A percentile compares a stretch with the other conserved stretches of the same genome.
Evolutionary conservation across 1,140 invertebrate species (phyloP).

Genomic region (Cardiocondyla obscurior): DNA sequence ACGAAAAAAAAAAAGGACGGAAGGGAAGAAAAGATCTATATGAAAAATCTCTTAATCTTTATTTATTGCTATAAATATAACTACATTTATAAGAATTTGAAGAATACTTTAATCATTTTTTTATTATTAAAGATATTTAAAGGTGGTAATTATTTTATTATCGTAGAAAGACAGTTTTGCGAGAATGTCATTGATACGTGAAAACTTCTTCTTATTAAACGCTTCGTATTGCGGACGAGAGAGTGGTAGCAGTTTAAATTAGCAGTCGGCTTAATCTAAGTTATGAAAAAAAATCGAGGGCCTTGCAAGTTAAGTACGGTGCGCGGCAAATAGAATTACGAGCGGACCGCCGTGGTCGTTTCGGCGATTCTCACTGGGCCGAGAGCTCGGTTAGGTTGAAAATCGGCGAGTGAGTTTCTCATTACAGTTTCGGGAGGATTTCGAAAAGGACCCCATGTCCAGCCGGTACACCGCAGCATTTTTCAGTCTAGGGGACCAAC

Average conservation of each 20-base stretch:
- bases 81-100: not conserved
- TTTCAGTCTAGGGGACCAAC: slow-evolving; percentile 77
- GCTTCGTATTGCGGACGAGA: slow-evolving; percentile 5
- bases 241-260: slow-evolving; percentile 14
- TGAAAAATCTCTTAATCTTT: slow-evolving; percentile 50
- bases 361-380: slow-evolving; percentile 26
- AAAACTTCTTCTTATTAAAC: not conserved
- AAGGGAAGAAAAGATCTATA: slow-evolving; percentile 51
- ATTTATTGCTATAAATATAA: slow-evolving; percentile 5
- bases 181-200: not conserved
- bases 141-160: not conserved
- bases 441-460: slow-evolving; percentile 74
- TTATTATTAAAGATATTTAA: not conserved
- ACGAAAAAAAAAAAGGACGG: slow-evolving; percentile 2
- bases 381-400: slow-evolving; percentile 54
- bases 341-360: slow-evolving; percentile 21
- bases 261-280: slow-evolving; percentile 23
- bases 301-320: slow-evolving; percentile 5
- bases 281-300: slow-evolving; percentile 28
- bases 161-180: not conserved
- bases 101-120: not conserved
- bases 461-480: slow-evolving; percentile 77
- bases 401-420: slow-evolving; percentile 67
- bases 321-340: slow-evolving; percentile 57
- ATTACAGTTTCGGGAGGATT: slow-evolving; percentile 74